Conservation (phyloP, 2,113 vertebrate genomes). For the Neodon shergylaensis region DNA sequence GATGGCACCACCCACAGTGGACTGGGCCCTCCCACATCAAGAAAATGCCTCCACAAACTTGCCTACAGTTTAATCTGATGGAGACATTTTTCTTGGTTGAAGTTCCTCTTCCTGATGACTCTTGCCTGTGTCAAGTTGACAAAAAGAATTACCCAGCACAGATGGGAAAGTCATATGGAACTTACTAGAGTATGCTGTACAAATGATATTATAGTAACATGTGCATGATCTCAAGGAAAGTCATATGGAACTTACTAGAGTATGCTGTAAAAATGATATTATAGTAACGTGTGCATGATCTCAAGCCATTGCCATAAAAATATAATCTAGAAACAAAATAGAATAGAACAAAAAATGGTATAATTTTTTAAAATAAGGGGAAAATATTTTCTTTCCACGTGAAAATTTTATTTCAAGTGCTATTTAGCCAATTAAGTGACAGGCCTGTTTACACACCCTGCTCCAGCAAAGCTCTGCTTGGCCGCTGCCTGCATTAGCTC, state of each 20-base stretch:
- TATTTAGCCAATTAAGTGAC: conserved; percentile 62
- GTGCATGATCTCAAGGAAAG: conserved; percentile 25
- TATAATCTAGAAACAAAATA: conserved; percentile 66
- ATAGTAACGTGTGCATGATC: too few relatives aligned
- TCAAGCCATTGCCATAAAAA: conserved; percentile 65
- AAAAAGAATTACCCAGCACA: neutral
- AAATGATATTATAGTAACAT: conserved; percentile 51
- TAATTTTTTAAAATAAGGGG: conserved; percentile 71
- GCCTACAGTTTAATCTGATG: neutral
- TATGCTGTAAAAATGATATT: too few relatives aligned
- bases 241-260: too few relatives aligned
- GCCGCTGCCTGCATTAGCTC: conserved; percentile 57
- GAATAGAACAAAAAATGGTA: conserved; percentile 65
- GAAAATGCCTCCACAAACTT: neutral
- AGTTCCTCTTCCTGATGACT: neutral
- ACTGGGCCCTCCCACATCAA: neutral
- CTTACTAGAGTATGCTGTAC: conserved; percentile 60
- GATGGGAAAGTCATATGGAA: conserved; percentile 61
- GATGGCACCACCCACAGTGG: neutral
- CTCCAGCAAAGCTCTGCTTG: conserved; percentile 51
- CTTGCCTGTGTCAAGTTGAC: neutral
- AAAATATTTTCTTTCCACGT: conserved; percentile 71
- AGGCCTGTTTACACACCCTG: conserved; percentile 34
- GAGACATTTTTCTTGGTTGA: neutral
- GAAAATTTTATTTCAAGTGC: conserved; percentile 51